phyloP scores from a whole-genome alignment of 2,113 vertebrate species.

The Mola mola region DNA sequence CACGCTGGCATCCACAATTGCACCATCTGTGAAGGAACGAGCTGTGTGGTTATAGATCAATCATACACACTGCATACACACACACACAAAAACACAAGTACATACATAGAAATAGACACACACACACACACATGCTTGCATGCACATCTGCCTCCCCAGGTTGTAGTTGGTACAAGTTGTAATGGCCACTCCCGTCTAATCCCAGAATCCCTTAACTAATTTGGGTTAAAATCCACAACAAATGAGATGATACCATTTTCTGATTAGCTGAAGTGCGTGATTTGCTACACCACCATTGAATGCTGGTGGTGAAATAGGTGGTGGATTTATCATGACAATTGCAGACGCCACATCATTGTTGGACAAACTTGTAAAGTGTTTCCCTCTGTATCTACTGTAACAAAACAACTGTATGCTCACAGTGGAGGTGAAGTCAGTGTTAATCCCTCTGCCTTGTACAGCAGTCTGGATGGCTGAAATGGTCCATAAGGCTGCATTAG shows the following conservation, averaged over 20 bases:
- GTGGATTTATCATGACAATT: too few species aligned
- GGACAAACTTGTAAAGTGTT: not conserved
- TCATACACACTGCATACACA: constrained; percentile 10
- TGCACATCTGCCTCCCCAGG: constrained; percentile 22
- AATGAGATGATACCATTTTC: constrained; percentile 55
- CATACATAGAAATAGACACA: constrained; percentile 1
- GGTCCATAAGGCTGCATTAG: constrained; percentile 35
- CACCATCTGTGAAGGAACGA: constrained; percentile 75
- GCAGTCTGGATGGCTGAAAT: constrained; percentile 37
- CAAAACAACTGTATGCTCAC: constrained; percentile 43
- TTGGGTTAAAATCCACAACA: constrained; percentile 61
- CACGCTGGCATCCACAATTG: constrained; percentile 74
- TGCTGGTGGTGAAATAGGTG: constrained; percentile 28
- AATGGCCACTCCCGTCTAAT: constrained; percentile 47
- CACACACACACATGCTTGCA: not conserved
- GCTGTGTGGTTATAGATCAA: constrained; percentile 58
- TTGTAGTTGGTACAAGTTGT: constrained; percentile 32
- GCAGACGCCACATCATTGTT: not conserved
- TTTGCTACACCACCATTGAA: constrained; percentile 27
- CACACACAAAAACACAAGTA: constrained; percentile 1
- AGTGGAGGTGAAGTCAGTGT: constrained; percentile 21
- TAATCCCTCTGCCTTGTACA: constrained; percentile 1
- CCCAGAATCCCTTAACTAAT: constrained; percentile 63
- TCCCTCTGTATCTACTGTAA: constrained; percentile 11
- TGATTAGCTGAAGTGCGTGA: constrained; percentile 43